Base-by-base conservation (phyloP, 1,140 invertebrate species). In the Trichomalopsis sarcophagae region DNA sequence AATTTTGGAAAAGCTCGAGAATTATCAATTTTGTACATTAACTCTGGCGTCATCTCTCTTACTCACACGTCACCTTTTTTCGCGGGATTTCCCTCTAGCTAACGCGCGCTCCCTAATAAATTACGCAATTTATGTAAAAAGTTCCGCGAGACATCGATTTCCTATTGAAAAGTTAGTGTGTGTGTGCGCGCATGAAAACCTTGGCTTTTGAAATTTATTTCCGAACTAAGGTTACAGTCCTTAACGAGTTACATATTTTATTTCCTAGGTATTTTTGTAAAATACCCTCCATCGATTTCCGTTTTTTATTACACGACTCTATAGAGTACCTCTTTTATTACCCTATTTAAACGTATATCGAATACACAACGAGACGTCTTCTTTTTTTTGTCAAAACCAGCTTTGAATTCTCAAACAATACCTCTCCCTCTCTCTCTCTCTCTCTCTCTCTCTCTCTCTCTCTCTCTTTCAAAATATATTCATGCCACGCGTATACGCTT, bases 1-100 rank as follows among this genome's bases (percentile, higher is more conserved):
- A 27, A 27, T 27, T 27, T 27, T 27, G 10, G 40, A 44, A 44
- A 44, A 9, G 1, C 6, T 44, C 40, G 6, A 44, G 11, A 44
- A 44, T 44, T 44, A 44, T 44, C 9, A 44, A 10, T 10, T 44
- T 1, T 44, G 9, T 44, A 44, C 40, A 44, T 44, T 36, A 36
- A 44, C 55, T 21, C 1, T 14, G 17, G 21, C 21, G 55, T 62
- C 13, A 14, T 0, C 23, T 13, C 27, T 69, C 6, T 27, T 69
- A 7, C 17, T 27, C 23, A 47, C 76, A 73, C 86, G 69, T 23
- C 33, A n/a, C 81, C 50, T 50, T 86, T 85, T n/a, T 62, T 62
- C 7, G 14, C 4, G 47, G 71, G 50, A 69, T 66, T 82, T 85
- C 40, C 44, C 5, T 79, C 36, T 21, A 3, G 10, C 7, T 4